These are phyloP conservation scores for Mallotus villosus DNA, from an alignment of 2,797 vertebrate genomes.

Conservation along the genomic window DNA sequence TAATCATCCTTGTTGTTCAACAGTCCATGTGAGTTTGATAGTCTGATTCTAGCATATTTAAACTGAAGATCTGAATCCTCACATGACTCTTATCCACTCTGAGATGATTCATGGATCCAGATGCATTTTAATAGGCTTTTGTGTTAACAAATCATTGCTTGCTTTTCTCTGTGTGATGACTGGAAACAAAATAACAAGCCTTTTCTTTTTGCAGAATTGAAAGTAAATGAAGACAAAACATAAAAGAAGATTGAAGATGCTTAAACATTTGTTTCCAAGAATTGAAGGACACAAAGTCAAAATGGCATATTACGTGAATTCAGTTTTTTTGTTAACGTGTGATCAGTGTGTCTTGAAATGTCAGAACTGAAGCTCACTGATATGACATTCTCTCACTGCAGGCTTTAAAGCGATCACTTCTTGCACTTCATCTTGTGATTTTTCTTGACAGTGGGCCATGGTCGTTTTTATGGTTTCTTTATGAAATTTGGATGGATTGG, in stretches of 20 bases:
- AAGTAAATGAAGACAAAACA: slow-evolving; percentile 64
- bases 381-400: slow-evolving; percentile 35
- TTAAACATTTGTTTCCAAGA: slow-evolving; percentile 54
- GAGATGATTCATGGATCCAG: background rate
- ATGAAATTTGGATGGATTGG: slow-evolving; percentile 35
- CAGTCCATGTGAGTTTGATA: slow-evolving; percentile 26
- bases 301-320: slow-evolving; percentile 43
- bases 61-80: slow-evolving; percentile 32
- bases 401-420: slow-evolving; percentile 55
- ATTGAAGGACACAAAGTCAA: slow-evolving; percentile 48
- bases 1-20: slow-evolving; percentile 18
- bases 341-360: slow-evolving; percentile 23
- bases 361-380: slow-evolving; percentile 33
- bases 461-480: slow-evolving; percentile 43
- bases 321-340: slow-evolving; percentile 46
- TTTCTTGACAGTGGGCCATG: slow-evolving; percentile 28
- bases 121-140: background rate
- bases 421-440: slow-evolving; percentile 68
- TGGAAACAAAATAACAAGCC: background rate
- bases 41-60: background rate
- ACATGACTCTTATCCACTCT: background rate
- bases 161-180: background rate
- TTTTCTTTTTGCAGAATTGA: slow-evolving; percentile 60
- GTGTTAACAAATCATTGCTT: background rate
- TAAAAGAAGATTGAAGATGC: slow-evolving; percentile 42